These are phyloP conservation scores for Stichodactyla helianthus DNA, from an alignment of 64 coral and sea anemone genomes.

Conservation along the genomic window DNA sequence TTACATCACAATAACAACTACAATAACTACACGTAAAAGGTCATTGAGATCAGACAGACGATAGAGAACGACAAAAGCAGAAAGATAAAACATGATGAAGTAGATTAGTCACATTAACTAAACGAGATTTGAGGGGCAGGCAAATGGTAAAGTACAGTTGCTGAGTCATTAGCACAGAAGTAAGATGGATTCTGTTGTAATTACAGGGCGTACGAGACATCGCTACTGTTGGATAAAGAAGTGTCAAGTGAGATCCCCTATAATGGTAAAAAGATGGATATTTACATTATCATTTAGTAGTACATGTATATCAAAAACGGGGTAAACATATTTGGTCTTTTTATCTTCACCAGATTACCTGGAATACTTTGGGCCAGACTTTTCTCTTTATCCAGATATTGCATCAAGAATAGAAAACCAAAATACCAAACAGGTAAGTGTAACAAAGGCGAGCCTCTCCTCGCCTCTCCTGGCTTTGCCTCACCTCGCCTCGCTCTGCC, in stretches of 20 bases:
- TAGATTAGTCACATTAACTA: no score
- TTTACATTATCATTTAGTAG: background rate
- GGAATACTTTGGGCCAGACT: constrained; percentile 85
- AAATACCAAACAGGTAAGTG: constrained; percentile 81
- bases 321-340: background rate
- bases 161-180: no score
- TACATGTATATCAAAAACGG: background rate
- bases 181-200: background rate
- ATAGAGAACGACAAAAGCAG: no score
- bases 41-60: no score
- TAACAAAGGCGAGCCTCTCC: background rate
- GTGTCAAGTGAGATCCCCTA: constrained; percentile 89
- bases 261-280: constrained; percentile 60
- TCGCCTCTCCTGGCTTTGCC: background rate
- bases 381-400: constrained; percentile 88
- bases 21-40: no score
- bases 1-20: no score
- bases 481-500: no score
- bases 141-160: background rate
- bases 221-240: constrained; percentile 69
- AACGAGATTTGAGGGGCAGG: no score
- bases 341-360: constrained; percentile 57
- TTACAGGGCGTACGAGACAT: constrained; percentile 90
- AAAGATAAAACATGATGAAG: no score
- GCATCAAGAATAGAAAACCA: constrained; percentile 87